Evolutionary conservation across 1,140 invertebrate species (phyloP).

Genomic region (Manduca sexta): DNA sequence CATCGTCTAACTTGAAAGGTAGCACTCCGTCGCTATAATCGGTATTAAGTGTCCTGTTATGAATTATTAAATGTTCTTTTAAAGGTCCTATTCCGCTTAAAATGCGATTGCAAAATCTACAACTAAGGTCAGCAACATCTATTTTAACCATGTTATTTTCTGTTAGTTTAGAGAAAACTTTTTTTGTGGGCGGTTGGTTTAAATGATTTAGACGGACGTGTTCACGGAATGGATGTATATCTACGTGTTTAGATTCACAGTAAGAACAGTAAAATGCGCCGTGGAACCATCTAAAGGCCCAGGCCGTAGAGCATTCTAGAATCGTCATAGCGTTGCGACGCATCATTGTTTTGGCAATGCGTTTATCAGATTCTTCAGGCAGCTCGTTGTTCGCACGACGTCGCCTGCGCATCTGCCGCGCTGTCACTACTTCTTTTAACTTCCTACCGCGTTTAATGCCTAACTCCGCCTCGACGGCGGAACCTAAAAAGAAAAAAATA

Average conservation of each 20-base stretch:
- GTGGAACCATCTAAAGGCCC: constrained; percentile 59
- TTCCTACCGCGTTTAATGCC: constrained; percentile 44
- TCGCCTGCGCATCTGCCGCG: constrained; percentile 52
- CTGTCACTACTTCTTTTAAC: constrained; percentile 56
- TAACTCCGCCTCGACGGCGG: constrained; percentile 36
- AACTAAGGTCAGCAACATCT: constrained; percentile 45
- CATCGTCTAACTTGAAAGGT: constrained; percentile 47
- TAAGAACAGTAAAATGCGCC: constrained; percentile 58
- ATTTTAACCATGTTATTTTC: constrained; percentile 70
- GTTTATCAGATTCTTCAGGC: constrained; percentile 52
- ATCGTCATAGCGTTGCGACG: constrained; percentile 50
- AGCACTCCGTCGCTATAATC: constrained; percentile 54
- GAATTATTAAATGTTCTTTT: constrained; percentile 43
- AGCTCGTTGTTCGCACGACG: constrained; percentile 54
- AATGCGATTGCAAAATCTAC: constrained; percentile 49
- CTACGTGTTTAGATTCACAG: constrained; percentile 48
- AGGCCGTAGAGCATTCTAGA: constrained; percentile 56
- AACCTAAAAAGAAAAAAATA: constrained; percentile 59
- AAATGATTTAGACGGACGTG: constrained; percentile 43
- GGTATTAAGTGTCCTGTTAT: constrained; percentile 30
- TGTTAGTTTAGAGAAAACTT: constrained; percentile 55
- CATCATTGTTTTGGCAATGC: constrained; percentile 63
- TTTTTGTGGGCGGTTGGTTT: constrained; percentile 34
- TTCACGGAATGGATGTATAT: constrained; percentile 31
- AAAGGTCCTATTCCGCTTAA: constrained; percentile 36